Evolutionary conservation across 2,888 invertebrate genomes (phyloP), one percentile per base, ranked within the genome.

Genomic region (Hirtodrosophila alboralis): DNA sequence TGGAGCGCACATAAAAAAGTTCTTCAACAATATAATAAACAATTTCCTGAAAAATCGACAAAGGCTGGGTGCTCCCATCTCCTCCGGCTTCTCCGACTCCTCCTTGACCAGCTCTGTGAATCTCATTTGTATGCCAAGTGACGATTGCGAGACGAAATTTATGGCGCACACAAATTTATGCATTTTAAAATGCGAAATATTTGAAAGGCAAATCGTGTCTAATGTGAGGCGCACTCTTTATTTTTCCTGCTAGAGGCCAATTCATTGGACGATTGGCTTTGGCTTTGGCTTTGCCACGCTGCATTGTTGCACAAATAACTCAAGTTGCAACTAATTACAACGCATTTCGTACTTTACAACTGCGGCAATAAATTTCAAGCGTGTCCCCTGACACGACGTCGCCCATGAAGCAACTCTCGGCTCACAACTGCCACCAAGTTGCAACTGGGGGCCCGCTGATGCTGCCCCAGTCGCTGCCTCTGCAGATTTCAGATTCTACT

Each of bases 271-370:
- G 70, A 70, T 67, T 67, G n/a, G n/a, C n/a, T n/a, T n/a, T n/a
- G n/a, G 67, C 41, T 54, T 56, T 18, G 64, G n/a, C n/a, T 47
- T 33, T 43, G 18, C 37, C 51, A 33, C 33, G 68, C 57, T 73
- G 80, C 81, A 78, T 74, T 83, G 81, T 84, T 81, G 81, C 85
- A 83, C 85, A 83, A 83, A 83, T 83, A 83, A 83, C 81, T 83
- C 81, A 85, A 83, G 81, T 83, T 83, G 81, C 81, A 84, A 84
- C 81, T 83, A 83, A 84, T 83, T 83, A 84, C 83, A 66, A 83
- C 69, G 83, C 85, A 83, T 77, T 83, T 84, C 79, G 85, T 83
- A 81, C 69, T 81, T 75, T 75, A 74, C 83, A 84, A 83, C 83
- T 69, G 77, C 49, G 85, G 81, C 83, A 73, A 83, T 83, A 83